Base-by-base conservation (phyloP, 2,113 vertebrate genomes). In the Rhynchomys soricoides region DNA sequence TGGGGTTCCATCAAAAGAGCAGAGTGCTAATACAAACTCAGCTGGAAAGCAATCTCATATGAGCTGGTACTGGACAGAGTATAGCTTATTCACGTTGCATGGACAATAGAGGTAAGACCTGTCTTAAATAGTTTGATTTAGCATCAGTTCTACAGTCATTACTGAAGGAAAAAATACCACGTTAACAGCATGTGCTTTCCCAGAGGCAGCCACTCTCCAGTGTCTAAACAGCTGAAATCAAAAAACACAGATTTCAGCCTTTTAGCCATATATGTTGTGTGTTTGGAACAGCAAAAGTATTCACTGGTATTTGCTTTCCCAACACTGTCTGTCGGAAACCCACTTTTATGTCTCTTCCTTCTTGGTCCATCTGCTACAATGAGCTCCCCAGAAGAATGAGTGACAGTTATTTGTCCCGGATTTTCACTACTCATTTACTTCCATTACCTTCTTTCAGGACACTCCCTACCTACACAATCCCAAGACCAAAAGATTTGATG, bases 1-100 rank as follows among this genome's bases (percentile, higher is more conserved):
- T 75, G 0, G 19, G n/a, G 77, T 59, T 37, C 43, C 66, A 16
- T 96, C 91, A 96, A 1, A 62, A 68, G 75, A 7, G 40, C 55
- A 55, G 91, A 26, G 37, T 4, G 82, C 89, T 97, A 94, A 97
- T 88, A 40, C 3, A 91, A 97, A 2, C 96, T 73, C 94, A 96
- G 97, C 94, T 71, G 59, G 97, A 96, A 26, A 48, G 50, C 91
- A 19, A 3, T 31, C 37, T 62, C 86, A 0, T 2, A 31, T 94
- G 95, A 93, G 88, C 94, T 89, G 96, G 66, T 9, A 1, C 86
- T 21, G 59, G 57, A 22, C 82, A 1, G 52, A 3, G 7, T 1
- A 6, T 16, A 89, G 71, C 86, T 48, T 29, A 66, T 77, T 15
- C 26, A 21, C 2, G 19, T n/a, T 43, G 52, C 55, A 71, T 43